Percentiles rank a stretch among this genome's conserved stretches.
These are phyloP conservation scores for Dreissena rostriformis DNA, from an alignment of 1,140 invertebrate genomes.

Conservation along the genomic window DNA sequence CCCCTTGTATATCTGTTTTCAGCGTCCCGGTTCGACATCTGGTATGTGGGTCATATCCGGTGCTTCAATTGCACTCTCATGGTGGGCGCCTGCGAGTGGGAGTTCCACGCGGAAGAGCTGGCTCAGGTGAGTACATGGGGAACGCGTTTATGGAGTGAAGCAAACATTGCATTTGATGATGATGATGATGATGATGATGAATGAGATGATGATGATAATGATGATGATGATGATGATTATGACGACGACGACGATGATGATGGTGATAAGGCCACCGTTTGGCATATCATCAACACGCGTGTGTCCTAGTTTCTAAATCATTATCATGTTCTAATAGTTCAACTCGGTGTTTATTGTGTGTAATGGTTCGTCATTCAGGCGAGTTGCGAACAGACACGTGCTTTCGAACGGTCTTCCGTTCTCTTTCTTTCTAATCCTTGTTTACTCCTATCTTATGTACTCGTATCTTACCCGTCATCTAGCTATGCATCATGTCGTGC, in stretches of 20 bases:
- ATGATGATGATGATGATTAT: not conserved
- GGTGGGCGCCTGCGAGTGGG: slow-evolving; percentile 48
- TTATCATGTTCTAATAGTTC: no score
- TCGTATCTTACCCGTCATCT: no score
- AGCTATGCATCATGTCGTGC: no score
- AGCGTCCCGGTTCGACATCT: slow-evolving; percentile 42
- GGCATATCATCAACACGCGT: no score
- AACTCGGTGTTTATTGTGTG: no score
- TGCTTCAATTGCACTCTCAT: slow-evolving; percentile 36
- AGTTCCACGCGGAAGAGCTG: slow-evolving; percentile 42
- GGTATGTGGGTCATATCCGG: slow-evolving; percentile 47
- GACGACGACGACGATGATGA: not conserved
- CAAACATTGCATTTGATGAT: not conserved
- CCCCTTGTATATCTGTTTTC: not conserved
- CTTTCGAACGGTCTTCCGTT: no score
- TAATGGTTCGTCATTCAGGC: no score
- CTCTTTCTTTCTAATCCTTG: no score
- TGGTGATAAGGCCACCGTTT: no score
- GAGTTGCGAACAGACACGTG: no score
- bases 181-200: not conserved
- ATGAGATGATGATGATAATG: not conserved
- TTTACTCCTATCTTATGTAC: no score
- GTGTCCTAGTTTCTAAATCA: no score
- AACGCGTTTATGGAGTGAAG: not conserved
- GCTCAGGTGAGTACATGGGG: slow-evolving; percentile 18